phyloP scores from a whole-genome alignment of 23 tunicate genomes.

The Phallusia fumigata region DNA sequence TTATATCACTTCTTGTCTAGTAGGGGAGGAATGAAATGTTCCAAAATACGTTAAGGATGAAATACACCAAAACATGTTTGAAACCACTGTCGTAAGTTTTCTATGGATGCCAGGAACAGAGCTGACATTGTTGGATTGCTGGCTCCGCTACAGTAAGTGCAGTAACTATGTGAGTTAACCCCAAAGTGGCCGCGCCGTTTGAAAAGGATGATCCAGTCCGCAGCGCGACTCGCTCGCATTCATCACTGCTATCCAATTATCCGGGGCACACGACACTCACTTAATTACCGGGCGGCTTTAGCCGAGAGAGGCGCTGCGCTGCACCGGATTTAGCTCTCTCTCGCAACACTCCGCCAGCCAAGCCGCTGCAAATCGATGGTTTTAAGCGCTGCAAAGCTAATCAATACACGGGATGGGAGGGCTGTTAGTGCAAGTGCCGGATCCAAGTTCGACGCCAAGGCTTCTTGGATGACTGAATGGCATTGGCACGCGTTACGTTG shows the following conservation, averaged over 20 bases:
- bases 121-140: too few species aligned
- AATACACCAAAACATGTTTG: too few species aligned
- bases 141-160: too few species aligned
- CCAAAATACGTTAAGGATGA: too few species aligned
- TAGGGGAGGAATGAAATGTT: too few species aligned
- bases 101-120: too few species aligned
- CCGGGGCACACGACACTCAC: neutral
- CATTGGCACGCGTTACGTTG: neutral
- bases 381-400: neutral
- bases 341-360: neutral
- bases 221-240: neutral
- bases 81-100: too few species aligned
- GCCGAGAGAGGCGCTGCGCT: neutral
- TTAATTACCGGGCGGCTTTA: neutral
- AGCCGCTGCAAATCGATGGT: neutral
- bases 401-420: neutral
- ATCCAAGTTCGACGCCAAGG: neutral
- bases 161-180: too few species aligned
- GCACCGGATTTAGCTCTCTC: neutral
- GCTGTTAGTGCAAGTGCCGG: neutral
- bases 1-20: too few species aligned
- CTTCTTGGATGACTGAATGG: neutral
- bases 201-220: neutral
- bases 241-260: slow-evolving; percentile 8
- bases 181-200: neutral